Evolutionary conservation across 2,888 invertebrate genomes (phyloP).

Genomic region (Lasioglossum marginatum): DNA sequence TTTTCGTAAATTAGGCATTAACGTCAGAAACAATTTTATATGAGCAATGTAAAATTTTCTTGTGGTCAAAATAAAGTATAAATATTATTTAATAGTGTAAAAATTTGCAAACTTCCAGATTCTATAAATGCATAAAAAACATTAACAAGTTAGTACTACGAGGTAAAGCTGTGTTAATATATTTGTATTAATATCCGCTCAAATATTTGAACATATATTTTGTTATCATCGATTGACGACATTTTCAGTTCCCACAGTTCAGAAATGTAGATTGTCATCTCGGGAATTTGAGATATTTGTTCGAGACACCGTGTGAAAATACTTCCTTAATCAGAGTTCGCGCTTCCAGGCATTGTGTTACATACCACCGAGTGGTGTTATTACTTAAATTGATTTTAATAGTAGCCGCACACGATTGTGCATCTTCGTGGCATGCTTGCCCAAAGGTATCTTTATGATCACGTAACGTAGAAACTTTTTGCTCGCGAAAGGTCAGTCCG

Average conservation of each 20-base stretch:
- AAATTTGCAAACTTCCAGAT: too few relatives aligned
- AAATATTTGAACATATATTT: neutral
- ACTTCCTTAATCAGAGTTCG: too few relatives aligned
- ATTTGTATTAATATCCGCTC: too few relatives aligned
- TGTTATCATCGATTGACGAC: neutral
- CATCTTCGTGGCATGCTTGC: constrained; percentile 20
- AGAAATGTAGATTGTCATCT: neutral
- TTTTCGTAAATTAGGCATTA: neutral
- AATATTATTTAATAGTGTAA: neutral
- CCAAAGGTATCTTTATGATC: constrained; percentile 28
- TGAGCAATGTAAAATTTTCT: neutral
- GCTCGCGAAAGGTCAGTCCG: constrained; percentile 61
- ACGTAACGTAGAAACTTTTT: constrained; percentile 62
- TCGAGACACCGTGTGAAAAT: neutral
- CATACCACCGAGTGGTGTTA: neutral
- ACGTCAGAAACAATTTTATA: neutral
- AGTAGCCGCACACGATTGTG: constrained; percentile 1
- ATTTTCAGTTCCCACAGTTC: neutral
- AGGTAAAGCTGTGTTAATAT: too few relatives aligned
- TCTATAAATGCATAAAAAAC: too few relatives aligned
- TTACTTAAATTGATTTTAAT: constrained; percentile 42
- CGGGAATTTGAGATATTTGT: neutral
- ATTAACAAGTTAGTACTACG: too few relatives aligned
- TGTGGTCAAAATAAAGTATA: neutral
- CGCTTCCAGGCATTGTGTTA: neutral